These are phyloP conservation scores for Arctopsyche grandis DNA, from an alignment of 1,140 invertebrate genomes.

Conservation along the genomic window DNA sequence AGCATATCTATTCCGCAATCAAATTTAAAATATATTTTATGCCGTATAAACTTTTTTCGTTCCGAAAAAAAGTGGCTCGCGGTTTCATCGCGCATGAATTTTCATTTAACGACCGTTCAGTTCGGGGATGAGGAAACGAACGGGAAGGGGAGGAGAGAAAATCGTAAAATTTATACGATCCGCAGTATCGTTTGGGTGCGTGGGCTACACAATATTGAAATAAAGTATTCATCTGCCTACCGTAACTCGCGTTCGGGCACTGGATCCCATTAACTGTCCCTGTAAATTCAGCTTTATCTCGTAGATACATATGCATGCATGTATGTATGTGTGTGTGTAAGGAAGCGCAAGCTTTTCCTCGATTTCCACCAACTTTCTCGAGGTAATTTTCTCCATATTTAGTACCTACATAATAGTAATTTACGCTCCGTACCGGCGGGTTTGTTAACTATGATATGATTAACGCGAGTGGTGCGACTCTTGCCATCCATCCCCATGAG, in stretches of 20 bases:
- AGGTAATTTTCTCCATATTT: no score
- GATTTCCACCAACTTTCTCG: no score
- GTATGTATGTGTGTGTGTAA: not conserved
- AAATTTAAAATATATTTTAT: no score
- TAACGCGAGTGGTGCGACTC: no score
- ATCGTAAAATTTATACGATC: constrained; percentile 18
- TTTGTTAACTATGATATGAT: no score
- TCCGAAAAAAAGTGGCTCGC: no score
- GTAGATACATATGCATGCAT: not conserved
- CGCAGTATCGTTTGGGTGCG: not conserved
- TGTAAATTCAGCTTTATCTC: not conserved
- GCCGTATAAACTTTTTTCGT: no score
- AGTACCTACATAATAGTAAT: no score
- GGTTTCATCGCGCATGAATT: constrained; percentile 7
- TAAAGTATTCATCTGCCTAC: constrained; percentile 8
- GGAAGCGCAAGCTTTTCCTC: no score
- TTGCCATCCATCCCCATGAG: no score
- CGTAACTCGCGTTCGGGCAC: not conserved
- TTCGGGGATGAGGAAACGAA: not conserved
- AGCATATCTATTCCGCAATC: no score
- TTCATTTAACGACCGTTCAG: constrained; percentile 9
- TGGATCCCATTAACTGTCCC: not conserved
- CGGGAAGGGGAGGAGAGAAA: not conserved
- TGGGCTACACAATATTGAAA: constrained; percentile 4
- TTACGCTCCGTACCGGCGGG: no score